Conservation (phyloP, 2,888 invertebrate genomes). For the Corythucha ciliata region DNA sequence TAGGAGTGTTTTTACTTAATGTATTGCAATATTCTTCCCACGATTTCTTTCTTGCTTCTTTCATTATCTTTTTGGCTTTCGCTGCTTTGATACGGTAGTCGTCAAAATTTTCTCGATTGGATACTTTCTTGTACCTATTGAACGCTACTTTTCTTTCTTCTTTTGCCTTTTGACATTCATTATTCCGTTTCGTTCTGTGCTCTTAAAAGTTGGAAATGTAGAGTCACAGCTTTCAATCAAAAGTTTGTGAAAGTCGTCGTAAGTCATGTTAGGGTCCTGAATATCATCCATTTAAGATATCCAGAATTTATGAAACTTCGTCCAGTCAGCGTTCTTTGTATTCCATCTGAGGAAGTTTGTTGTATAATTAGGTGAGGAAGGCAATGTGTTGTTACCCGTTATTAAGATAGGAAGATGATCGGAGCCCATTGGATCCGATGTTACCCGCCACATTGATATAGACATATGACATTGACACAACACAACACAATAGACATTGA, state of each 20-base stretch:
- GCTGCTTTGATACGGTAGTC: background rate
- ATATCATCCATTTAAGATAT: too few relatives aligned
- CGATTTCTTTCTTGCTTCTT: background rate
- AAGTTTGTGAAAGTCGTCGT: too few relatives aligned
- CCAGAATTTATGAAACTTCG: too few relatives aligned
- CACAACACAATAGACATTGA: background rate
- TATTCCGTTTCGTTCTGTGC: too few relatives aligned
- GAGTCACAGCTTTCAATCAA: too few relatives aligned
- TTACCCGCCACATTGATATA: background rate
- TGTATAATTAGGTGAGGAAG: too few relatives aligned
- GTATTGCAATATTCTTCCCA: background rate
- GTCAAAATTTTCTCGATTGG: background rate
- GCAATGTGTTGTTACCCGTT: background rate
- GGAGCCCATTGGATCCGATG: background rate
- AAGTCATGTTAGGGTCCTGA: too few relatives aligned
- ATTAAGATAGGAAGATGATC: constrained; percentile 1
- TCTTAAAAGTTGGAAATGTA: too few relatives aligned
- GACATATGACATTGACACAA: too few relatives aligned
- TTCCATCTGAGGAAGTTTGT: too few relatives aligned
- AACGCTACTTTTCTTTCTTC: background rate
- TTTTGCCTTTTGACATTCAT: background rate
- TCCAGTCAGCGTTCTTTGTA: too few relatives aligned
- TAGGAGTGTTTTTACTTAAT: background rate
- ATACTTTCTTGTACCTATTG: background rate
- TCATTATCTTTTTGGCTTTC: background rate